These are phyloP conservation scores for Cantharis nigra DNA, from an alignment of 2,888 invertebrate genomes.

Conservation along the genomic window DNA sequence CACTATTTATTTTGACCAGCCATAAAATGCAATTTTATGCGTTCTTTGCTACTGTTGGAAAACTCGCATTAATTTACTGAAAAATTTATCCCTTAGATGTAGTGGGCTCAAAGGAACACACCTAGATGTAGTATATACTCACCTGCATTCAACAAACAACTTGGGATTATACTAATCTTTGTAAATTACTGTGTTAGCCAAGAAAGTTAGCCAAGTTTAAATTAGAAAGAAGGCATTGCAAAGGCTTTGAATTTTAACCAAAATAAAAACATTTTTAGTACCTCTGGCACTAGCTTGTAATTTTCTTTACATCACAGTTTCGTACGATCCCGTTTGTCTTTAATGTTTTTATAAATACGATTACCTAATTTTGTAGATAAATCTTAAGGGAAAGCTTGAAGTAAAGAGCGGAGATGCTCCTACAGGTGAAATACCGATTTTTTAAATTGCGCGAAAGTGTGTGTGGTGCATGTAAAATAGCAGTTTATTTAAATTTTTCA, in stretches of 20 bases:
- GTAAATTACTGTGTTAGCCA: neutral
- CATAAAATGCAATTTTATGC: conserved; percentile 28
- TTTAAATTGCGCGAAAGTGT: neutral
- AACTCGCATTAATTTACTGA: neutral
- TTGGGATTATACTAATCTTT: neutral
- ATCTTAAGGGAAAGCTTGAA: neutral
- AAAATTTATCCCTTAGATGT: neutral
- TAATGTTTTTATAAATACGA: neutral
- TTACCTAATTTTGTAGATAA: neutral
- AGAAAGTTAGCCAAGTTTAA: neutral
- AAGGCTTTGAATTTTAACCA: neutral
- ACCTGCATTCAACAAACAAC: neutral
- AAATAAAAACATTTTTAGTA: neutral
- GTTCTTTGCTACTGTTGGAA: conserved; percentile 8
- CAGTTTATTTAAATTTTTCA: neutral
- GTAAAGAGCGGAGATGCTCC: neutral
- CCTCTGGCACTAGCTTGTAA: neutral
- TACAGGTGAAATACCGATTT: neutral
- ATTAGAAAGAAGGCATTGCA: neutral
- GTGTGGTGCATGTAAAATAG: neutral
- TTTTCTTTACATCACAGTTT: neutral
- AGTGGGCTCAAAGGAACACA: neutral
- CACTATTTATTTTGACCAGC: conserved; percentile 27
- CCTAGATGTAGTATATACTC: no score
- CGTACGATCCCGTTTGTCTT: neutral